These are phyloP conservation scores for Hypolimnas misippus DNA, from an alignment of 2,888 invertebrate genomes.

Conservation along the genomic window DNA sequence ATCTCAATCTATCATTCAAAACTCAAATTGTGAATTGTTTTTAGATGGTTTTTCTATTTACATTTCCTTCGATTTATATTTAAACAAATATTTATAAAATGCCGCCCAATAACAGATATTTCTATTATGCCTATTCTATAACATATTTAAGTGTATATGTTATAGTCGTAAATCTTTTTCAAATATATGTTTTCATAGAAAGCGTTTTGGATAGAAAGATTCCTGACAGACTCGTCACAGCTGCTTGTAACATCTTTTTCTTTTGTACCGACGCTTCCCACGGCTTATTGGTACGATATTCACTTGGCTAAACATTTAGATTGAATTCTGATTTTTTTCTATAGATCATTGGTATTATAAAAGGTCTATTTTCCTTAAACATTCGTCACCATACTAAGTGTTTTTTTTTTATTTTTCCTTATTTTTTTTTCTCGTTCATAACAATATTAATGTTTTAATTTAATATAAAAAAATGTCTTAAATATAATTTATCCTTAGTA, in stretches of 20 bases:
- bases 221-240: not conserved
- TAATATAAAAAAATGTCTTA: too few relatives aligned
- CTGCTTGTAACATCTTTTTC: not conserved
- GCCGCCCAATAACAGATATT: not conserved
- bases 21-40: too few relatives aligned
- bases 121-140: not conserved
- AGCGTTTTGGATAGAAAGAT: not conserved
- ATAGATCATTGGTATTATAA: not conserved
- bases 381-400: not conserved
- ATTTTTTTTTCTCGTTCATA: too few relatives aligned
- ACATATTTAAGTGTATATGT: too few relatives aligned
- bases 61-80: too few relatives aligned
- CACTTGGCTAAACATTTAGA: not conserved
- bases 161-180: not conserved
- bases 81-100: too few relatives aligned
- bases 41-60: too few relatives aligned
- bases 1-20: too few relatives aligned
- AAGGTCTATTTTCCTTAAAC: not conserved
- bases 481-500: too few relatives aligned
- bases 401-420: too few relatives aligned
- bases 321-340: not conserved
- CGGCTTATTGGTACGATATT: slow-evolving; percentile 1
- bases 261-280: not conserved
- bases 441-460: too few relatives aligned
- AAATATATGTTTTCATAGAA: not conserved